Evolutionary conservation across 2,888 invertebrate species (phyloP), one percentile per base, ranked within the genome.

Genomic region (Lasioglossum leucozonium): DNA sequence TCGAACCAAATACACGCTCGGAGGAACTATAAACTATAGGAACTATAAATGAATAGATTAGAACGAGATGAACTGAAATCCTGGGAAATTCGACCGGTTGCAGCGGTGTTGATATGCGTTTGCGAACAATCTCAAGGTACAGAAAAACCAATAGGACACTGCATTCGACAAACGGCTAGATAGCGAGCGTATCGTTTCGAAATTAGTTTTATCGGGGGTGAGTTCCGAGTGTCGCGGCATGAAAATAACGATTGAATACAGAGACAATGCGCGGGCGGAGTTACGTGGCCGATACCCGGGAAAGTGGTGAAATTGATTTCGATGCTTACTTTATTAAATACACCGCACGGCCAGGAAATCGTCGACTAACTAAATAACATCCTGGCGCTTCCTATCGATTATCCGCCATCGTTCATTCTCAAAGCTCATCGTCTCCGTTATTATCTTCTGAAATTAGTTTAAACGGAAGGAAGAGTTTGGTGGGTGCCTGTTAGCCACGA

Each of bases 361-460:
- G 75, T 16, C 69, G 79, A 44, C 85, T 84, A 85, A 85, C 80
- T 77, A 67, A 85, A 85, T 74, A 80, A 73, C 74, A 75, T 51
- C 62, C 71, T 37, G 62, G 51, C 85, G 80, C 72, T 26, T 34
- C 73, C 74, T 77, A 85, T 85, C 81, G 85, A 85, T 85, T 85
- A 85, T 81, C 86, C 85, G 85, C 77, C 85, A 74, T 81, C 85
- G 85, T 77, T 85, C 86, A 79, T 86, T 79, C 72, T 76, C 77
- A 55, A 62, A 85, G 77, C 86, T 78, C 78, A 76, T 86, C 81
- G 77, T 81, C 86, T 69, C 55, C 72, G 71, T 85, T 81, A 86
- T 86, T 86, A 86, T 86, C 81, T 44, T 67, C 47, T 58, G 86
- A 62, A 86, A 86, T 86, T 78, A 81, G 86, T 85, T 86, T 81